Conservation (phyloP, 2,797 vertebrate species). For the Notolabrus celidotus region DNA sequence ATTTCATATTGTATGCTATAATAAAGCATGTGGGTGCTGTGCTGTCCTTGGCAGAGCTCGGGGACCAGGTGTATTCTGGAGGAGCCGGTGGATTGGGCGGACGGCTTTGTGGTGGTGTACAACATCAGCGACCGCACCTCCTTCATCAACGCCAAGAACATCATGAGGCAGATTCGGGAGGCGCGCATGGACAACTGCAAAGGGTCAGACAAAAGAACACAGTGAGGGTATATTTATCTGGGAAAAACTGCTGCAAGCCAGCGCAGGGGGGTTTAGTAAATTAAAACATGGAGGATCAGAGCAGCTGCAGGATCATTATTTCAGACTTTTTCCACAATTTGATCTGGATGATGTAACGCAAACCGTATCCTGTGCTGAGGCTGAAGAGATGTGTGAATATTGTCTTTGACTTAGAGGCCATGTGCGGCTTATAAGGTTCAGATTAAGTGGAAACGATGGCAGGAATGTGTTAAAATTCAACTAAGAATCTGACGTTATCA, state of each 20-base stretch:
- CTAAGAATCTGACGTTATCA: neutral
- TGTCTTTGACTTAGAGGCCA: neutral
- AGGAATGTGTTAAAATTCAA: neutral
- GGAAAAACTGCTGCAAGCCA: neutral
- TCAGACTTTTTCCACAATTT: neutral
- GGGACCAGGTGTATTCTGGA: constrained; percentile 81
- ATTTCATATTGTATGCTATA: too few species aligned
- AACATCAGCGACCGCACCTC: constrained; percentile 84
- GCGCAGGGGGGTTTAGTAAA: neutral
- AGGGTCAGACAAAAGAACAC: constrained; percentile 73
- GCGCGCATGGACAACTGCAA: constrained; percentile 78
- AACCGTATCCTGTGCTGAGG: neutral
- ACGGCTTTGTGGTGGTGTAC: constrained; percentile 87
- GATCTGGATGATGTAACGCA: neutral
- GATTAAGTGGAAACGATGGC: neutral
- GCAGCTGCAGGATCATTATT: neutral
- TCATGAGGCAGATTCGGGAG: constrained; percentile 83
- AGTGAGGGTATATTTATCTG: neutral
- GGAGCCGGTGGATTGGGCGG: constrained; percentile 86
- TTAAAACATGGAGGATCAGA: neutral
- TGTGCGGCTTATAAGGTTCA: neutral
- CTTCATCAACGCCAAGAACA: constrained; percentile 83
- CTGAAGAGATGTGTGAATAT: neutral
- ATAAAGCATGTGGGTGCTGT: constrained; percentile 5
- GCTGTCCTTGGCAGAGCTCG: constrained; percentile 65